Percentiles rank a stretch among this genome's conserved stretches.
Conservation (phyloP, 2,888 invertebrate genomes). For the Lydus trimaculatus region DNA sequence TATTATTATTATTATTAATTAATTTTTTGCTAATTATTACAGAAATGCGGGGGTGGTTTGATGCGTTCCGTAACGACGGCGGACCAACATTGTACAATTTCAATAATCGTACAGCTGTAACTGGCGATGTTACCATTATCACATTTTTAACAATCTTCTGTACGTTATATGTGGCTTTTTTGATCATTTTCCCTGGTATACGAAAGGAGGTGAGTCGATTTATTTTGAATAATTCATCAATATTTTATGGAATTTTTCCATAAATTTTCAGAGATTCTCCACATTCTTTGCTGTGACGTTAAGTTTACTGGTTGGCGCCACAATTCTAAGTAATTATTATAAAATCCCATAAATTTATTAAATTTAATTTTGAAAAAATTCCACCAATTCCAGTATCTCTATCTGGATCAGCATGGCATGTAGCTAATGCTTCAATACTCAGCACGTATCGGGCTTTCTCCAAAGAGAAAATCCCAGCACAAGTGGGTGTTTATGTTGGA, state of each 20-base stretch:
- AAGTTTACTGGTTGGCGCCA: slow-evolving; percentile 91
- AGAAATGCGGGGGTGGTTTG: slow-evolving; percentile 93
- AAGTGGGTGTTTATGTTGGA: slow-evolving; percentile 91
- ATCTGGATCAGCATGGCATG: slow-evolving; percentile 94
- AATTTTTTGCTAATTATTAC: background rate
- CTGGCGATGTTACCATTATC: slow-evolving; percentile 89
- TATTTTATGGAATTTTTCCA: background rate
- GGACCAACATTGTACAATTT: slow-evolving; percentile 96
- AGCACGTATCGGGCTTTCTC: slow-evolving; percentile 93
- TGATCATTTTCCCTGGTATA: slow-evolving; percentile 95
- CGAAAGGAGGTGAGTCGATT: slow-evolving; percentile 80
- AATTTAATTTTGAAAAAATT: background rate
- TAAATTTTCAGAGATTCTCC: slow-evolving; percentile 80
- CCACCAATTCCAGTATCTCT: slow-evolving; percentile 75
- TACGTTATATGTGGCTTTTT: slow-evolving; percentile 92
- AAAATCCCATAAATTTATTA: slow-evolving; percentile 9
- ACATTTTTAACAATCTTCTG: slow-evolving; percentile 86
- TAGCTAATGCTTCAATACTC: slow-evolving; percentile 80
- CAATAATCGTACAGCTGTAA: slow-evolving; percentile 94
- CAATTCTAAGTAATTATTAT: slow-evolving; percentile 81
- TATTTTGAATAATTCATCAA: slow-evolving; percentile 12
- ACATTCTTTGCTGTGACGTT: slow-evolving; percentile 92
- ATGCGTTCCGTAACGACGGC: slow-evolving; percentile 95
- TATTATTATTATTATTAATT: too few species aligned
- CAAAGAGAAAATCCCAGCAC: slow-evolving; percentile 84